Evolutionary conservation across 2,113 vertebrate genomes (phyloP).

Genomic region (Thryonomys swinderianus): DNA sequence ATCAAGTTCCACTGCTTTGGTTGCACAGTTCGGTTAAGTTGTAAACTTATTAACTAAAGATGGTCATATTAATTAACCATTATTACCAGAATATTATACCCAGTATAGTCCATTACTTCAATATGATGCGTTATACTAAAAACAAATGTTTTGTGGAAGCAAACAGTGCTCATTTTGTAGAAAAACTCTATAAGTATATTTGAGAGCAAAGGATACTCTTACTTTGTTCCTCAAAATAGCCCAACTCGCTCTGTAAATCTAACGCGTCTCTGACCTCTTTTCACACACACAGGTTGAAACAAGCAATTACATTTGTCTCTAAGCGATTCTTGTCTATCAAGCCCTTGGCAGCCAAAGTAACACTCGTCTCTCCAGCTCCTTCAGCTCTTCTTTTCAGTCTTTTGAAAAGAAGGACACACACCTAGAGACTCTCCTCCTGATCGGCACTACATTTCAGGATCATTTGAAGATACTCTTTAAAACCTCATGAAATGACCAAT

Average conservation of each 20-base stretch:
- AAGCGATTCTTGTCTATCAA: slow-evolving; percentile 55
- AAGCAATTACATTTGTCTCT: slow-evolving; percentile 68
- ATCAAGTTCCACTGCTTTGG: neutral
- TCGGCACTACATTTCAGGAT: neutral
- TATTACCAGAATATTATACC: neutral
- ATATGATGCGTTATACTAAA: neutral
- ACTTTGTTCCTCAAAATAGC: slow-evolving; percentile 40
- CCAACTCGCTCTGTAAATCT: slow-evolving; percentile 46
- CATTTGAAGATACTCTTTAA: neutral
- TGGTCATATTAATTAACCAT: neutral
- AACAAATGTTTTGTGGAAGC: neutral
- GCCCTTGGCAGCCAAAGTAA: slow-evolving; percentile 25
- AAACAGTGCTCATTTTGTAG: neutral
- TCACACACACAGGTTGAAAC: slow-evolving; percentile 15
- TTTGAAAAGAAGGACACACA: neutral
- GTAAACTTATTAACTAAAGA: neutral
- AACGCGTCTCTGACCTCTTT: slow-evolving; percentile 44
- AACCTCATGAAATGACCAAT: neutral
- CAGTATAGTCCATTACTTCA: neutral
- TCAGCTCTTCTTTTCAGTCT: neutral
- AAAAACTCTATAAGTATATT: neutral
- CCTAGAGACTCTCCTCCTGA: neutral
- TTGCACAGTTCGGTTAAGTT: neutral
- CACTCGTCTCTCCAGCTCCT: neutral
- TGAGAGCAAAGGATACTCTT: neutral